phyloP scores from a whole-genome alignment of 2,888 invertebrate genomes.

The Gryllus longicercus region DNA sequence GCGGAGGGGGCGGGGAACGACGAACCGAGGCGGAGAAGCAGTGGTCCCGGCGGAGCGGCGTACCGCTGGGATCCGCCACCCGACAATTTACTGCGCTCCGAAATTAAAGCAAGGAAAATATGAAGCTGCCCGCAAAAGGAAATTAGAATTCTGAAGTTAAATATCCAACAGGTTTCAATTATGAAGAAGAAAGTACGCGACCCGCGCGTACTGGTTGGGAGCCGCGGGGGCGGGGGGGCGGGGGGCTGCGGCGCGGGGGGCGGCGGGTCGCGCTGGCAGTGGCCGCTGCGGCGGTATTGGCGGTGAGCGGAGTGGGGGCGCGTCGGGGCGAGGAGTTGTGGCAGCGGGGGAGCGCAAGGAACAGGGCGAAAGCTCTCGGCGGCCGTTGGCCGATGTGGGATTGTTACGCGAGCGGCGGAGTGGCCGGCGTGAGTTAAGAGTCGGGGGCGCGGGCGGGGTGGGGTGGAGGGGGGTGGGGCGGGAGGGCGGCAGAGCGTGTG shows the following conservation, averaged over 20 bases:
- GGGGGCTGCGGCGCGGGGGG: neutral
- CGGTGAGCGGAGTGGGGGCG: neutral
- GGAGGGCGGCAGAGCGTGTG: no score
- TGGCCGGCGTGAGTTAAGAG: no score
- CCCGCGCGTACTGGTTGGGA: neutral
- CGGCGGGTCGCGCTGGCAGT: neutral
- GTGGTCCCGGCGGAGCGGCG: neutral
- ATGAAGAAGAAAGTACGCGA: neutral
- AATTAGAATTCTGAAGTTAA: slow-evolving; percentile 17
- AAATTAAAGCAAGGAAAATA: slow-evolving; percentile 3
- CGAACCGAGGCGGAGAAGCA: neutral
- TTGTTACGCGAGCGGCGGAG: no score
- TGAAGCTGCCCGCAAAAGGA: slow-evolving; percentile 11
- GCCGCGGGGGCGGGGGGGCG: neutral
- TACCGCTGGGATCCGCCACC: neutral
- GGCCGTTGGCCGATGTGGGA: no score
- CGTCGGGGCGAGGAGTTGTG: neutral
- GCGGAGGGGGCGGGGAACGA: neutral
- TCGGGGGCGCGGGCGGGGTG: no score
- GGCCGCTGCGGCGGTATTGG: neutral
- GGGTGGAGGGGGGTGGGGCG: no score
- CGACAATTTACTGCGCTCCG: neutral
- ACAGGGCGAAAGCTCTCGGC: no score
- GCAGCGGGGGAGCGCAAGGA: no score
- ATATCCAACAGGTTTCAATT: slow-evolving; percentile 11